phyloP scores from a whole-genome alignment of 2,113 vertebrate genomes.

The Rhinolophus ferrumequinum region DNA sequence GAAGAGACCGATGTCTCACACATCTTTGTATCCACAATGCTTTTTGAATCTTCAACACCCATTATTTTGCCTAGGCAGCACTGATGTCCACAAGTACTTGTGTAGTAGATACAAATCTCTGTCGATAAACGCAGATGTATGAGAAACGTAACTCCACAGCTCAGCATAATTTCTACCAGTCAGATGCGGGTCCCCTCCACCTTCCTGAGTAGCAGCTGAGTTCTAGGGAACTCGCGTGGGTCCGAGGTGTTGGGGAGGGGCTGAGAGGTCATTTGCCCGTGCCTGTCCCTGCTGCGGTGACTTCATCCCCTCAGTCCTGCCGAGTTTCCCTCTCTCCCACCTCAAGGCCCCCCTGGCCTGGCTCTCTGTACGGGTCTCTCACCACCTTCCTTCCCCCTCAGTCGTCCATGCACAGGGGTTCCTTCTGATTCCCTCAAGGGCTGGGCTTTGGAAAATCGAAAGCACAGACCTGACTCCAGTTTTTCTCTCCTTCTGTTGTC shows the following conservation, averaged over 20 bases:
- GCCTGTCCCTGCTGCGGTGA: background rate
- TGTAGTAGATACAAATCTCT: rapidly evolving
- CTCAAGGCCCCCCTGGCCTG: rapidly evolving
- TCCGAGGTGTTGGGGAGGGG: background rate
- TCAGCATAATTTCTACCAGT: rapidly evolving
- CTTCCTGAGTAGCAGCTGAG: background rate
- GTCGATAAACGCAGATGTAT: rapidly evolving
- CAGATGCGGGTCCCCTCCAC: rapidly evolving
- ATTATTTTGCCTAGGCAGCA: rapidly evolving
- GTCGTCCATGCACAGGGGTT: background rate
- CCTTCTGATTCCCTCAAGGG: background rate
- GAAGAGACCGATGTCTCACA: rapidly evolving
- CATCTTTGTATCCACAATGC: rapidly evolving
- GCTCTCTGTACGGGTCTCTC: rapidly evolving
- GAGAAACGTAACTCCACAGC: rapidly evolving
- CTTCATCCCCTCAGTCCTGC: background rate
- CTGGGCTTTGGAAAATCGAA: background rate
- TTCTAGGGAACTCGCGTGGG: rapidly evolving
- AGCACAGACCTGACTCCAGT: background rate
- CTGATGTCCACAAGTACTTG: rapidly evolving
- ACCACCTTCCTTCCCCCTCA: too few species aligned
- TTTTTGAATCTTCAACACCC: background rate
- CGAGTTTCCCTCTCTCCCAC: too few species aligned
- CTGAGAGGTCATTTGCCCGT: background rate
- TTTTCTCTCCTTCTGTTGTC: background rate